Base-by-base conservation (phyloP, 2,797 vertebrate genomes). In the Zenarchopterus dispar region DNA sequence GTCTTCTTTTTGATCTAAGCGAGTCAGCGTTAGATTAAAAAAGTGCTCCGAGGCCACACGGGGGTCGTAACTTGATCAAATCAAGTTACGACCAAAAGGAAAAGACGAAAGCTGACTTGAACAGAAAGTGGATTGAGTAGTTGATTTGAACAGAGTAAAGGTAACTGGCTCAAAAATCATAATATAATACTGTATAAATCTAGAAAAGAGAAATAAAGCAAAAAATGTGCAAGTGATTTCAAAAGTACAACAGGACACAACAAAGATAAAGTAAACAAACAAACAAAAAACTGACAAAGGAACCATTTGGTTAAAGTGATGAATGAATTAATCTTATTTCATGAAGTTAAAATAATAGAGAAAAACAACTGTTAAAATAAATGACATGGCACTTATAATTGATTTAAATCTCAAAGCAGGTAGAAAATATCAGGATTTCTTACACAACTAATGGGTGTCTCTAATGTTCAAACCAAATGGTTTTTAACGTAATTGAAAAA, bases 381-480 rank as follows among this genome's bases (percentile, higher is more conserved):
- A 36, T 45, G 59, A 64, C 59, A 48, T 17, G 56, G 21, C 28
- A 45, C n/a, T 68, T 75, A 73, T 81, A 81, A 77, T 79, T 72
- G 73, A 53, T 59, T 68, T 60, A 57, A 70, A 66, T 66, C 51
- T 75, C 62, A 65, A 58, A 71, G 66, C 36, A 57, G 56, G 49
- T 33, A 44, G 66, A 31, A 41, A 70, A 71, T 74, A 70, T 43
- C 65, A 65, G 36, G 42, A 59, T 77, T 64, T 72, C 74, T 70
- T 63, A 55, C 41, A 59, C 56, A 44, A 56, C 41, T 51, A 24
- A n/a, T 26, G 67, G 58, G 67, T 70, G 77, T 69, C 72, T 58
- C 68, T 18, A 23, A 42, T 71, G 66, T 54, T 61, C 60, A 67
- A 31, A 72, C 33, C 62, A 64, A 51, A 75, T 60, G 50, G 58